These are phyloP conservation scores for Microtus oregoni DNA, from an alignment of 2,113 vertebrate species.

Conservation along the genomic window DNA sequence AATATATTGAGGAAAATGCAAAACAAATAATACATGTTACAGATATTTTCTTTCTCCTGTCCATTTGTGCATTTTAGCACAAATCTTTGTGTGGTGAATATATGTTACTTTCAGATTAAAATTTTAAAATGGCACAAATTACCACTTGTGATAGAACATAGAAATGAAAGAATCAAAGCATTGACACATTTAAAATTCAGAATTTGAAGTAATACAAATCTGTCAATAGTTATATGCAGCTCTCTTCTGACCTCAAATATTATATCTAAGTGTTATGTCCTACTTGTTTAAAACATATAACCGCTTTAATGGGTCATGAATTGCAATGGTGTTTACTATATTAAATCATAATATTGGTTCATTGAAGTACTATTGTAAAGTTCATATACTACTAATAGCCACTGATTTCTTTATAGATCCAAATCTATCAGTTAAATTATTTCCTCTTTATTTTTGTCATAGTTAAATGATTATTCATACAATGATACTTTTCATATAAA, in stretches of 20 bases:
- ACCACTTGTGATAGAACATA: neutral
- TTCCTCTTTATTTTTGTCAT: neutral
- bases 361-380: neutral
- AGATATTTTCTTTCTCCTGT: neutral
- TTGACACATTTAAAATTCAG: neutral
- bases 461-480: neutral
- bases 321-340: neutral
- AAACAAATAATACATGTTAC: neutral
- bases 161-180: neutral
- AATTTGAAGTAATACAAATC: neutral
- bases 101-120: neutral
- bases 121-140: neutral
- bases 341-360: neutral
- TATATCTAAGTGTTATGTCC: neutral
- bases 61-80: neutral
- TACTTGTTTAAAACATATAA: neutral
- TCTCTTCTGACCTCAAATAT: neutral
- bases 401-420: neutral
- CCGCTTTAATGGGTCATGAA: neutral
- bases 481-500: neutral
- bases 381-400: neutral
- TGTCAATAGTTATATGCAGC: neutral
- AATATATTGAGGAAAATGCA: neutral
- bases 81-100: neutral
- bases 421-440: neutral